Percentiles rank a stretch among this genome's conserved stretches.
These are phyloP conservation scores for Stenchaetothrips biformis DNA, from an alignment of 2,888 invertebrate genomes.

Conservation along the genomic window DNA sequence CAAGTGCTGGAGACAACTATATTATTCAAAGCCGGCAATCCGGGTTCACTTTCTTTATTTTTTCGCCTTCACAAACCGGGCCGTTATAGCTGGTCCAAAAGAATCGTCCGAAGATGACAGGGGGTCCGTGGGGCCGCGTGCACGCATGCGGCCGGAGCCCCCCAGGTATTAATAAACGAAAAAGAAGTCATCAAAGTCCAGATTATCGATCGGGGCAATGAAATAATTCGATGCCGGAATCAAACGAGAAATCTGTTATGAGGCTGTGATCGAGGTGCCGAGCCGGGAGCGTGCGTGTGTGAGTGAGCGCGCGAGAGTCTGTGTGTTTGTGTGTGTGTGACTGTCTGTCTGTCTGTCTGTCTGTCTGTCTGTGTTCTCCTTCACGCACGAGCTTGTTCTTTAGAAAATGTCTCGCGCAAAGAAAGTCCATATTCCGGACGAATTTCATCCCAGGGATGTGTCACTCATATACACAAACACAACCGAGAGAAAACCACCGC, in stretches of 20 bases:
- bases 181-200: slow-evolving; percentile 18
- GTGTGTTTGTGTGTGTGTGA: not conserved
- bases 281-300: not conserved
- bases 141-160: not conserved
- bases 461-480: too few species aligned
- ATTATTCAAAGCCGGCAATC: too few species aligned
- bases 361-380: not conserved
- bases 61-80: too few species aligned
- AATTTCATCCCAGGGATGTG: not conserved
- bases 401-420: not conserved
- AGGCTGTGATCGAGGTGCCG: slow-evolving; percentile 12
- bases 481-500: too few species aligned
- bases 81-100: too few species aligned
- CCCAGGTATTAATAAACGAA: slow-evolving; percentile 19
- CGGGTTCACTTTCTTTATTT: too few species aligned
- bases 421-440: not conserved
- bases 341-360: not conserved
- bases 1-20: too few species aligned
- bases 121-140: not conserved
- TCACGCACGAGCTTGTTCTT: slow-evolving; percentile 1
- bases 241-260: slow-evolving; percentile 19
- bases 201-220: slow-evolving; percentile 17
- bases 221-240: slow-evolving; percentile 21
- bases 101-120: not conserved
- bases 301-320: not conserved